Evolutionary conservation across 2,888 invertebrate genomes (phyloP), one percentile per base, ranked within the genome.

Genomic region (Trachelus iudaicus): DNA sequence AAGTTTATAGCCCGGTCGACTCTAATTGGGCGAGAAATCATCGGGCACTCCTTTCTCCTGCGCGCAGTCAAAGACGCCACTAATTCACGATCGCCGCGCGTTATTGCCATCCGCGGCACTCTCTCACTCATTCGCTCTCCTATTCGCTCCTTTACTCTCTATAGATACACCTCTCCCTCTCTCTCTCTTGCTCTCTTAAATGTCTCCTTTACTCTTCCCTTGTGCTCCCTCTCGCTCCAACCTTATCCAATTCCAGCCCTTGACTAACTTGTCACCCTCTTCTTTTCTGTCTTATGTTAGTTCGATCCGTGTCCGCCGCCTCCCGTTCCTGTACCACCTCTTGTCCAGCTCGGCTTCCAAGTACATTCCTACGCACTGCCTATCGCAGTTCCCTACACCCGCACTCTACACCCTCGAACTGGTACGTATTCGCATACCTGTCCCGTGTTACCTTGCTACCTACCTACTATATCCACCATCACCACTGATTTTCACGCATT

Each of bases 11-110:
- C 90, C 90, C 88, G 87, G 90, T 89, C 90, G 90, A 89, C 89
- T 90, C 90, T 90, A 90, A 90, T 90, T 90, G 90, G 90, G 90
- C 88, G 89, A 90, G 90, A 90, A 90, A 90, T 90, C 90, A 90
- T 90, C 90, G 90, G 90, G 87, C 90, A 90, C 90, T 90, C 90
- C 90, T 90, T 90, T 90, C 84, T 83, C 83, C 86, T 86, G 81
- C 85, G 83, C 87, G 86, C 87, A 85, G 85, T 85, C 86, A 88
- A 86, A 82, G 82, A 81, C 82, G 82, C 84, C 85, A 89, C 89
- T 89, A 90, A 90, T 90, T 89, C 89, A 90, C 87, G 89, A 90
- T 89, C 87, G 82, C 81, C 87, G 88, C 56, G 56, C 87, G 86
- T 76, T 76, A 76, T 76, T 76, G 79, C 79, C 76, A 79, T 75